Conservation (phyloP, 2,888 invertebrate genomes). For the Lysandra bellargus region DNA sequence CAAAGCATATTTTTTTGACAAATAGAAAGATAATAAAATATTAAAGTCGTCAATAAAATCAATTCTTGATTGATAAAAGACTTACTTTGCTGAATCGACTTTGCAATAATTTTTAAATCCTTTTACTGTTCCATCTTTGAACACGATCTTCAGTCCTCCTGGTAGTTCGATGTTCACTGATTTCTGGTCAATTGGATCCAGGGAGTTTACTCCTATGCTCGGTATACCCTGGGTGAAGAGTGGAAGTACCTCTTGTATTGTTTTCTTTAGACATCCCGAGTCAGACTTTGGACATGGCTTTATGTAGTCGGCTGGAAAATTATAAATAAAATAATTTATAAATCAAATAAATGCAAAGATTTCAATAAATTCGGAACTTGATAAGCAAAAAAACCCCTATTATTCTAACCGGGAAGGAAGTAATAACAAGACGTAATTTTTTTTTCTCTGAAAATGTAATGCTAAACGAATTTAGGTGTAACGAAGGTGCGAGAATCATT, state of each 20-base stretch:
- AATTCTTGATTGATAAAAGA: slow-evolving; percentile 32
- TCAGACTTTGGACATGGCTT: slow-evolving; percentile 53
- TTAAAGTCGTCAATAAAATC: neutral
- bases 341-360: too few species aligned
- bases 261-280: slow-evolving; percentile 56
- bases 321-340: neutral
- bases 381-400: too few species aligned
- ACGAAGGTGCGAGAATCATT: too few species aligned
- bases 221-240: slow-evolving; percentile 57
- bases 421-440: too few species aligned
- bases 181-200: slow-evolving; percentile 55
- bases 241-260: slow-evolving; percentile 55
- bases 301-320: slow-evolving; percentile 53
- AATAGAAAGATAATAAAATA: too few species aligned
- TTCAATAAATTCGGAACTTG: too few species aligned
- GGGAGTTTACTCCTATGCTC: slow-evolving; percentile 49
- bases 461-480: too few species aligned
- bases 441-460: too few species aligned
- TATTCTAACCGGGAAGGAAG: too few species aligned
- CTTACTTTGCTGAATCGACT: slow-evolving; percentile 57
- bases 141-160: slow-evolving; percentile 56
- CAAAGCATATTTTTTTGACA: too few species aligned
- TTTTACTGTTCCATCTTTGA: slow-evolving; percentile 54
- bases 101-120: slow-evolving; percentile 63
- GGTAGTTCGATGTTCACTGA: slow-evolving; percentile 50